A percentile compares a stretch with the other conserved stretches of the same genome.
Conservation (phyloP, 1,140 invertebrate genomes). For the Cherax quadricarinatus region DNA sequence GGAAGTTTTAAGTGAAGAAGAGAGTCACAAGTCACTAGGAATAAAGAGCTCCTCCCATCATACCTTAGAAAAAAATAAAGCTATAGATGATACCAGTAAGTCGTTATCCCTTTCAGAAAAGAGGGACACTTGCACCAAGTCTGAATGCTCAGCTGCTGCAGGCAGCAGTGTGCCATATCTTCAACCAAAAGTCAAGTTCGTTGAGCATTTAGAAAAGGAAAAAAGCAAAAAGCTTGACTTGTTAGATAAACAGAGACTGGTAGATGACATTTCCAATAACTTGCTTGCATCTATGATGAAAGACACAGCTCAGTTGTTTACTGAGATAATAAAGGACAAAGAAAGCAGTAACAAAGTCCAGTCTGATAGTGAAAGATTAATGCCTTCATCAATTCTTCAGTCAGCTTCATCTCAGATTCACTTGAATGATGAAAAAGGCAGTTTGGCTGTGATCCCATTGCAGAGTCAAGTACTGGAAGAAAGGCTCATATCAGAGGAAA, state of each 20-base stretch:
- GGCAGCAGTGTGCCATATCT: neutral
- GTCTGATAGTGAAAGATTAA: neutral
- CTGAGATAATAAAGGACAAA: constrained; percentile 42
- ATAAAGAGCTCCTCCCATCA: neutral
- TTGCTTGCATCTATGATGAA: constrained; percentile 46
- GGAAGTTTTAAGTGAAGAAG: constrained; percentile 17
- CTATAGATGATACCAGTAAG: constrained; percentile 8
- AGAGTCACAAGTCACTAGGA: neutral
- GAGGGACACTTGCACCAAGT: neutral
- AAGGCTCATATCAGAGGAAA: neutral
- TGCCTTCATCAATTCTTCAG: neutral
- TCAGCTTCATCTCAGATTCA: neutral
- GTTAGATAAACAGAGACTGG: constrained; percentile 35
- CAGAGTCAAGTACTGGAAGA: neutral
- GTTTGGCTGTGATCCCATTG: neutral
- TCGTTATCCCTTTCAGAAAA: neutral
- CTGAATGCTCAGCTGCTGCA: neutral
- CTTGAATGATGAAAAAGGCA: neutral
- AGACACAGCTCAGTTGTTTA: constrained; percentile 46
- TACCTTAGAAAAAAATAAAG: neutral
- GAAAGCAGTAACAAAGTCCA: neutral
- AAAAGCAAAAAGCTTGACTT: neutral
- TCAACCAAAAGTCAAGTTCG: neutral
- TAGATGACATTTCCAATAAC: constrained; percentile 63
- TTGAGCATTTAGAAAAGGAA: neutral